Evolutionary conservation across 2,888 invertebrate species (phyloP).

Genomic region (Eutolmus rufibarbis): DNA sequence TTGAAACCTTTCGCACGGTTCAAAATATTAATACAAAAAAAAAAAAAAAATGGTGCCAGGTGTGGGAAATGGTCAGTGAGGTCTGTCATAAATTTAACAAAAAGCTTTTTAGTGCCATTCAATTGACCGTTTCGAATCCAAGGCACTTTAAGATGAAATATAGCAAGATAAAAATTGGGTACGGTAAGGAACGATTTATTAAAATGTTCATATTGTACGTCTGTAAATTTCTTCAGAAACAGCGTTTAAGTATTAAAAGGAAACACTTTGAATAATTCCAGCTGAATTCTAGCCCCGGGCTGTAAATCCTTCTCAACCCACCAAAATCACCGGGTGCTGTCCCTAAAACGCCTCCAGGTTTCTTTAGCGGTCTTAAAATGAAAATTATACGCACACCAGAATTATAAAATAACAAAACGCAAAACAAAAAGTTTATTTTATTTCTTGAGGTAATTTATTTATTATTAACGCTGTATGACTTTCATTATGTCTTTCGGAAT

Average conservation of each 20-base stretch:
- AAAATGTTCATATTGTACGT: neutral
- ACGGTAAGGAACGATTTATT: neutral
- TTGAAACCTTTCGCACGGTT: neutral
- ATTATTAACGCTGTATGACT: constrained; percentile 53
- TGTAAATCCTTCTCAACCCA: neutral
- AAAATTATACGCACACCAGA: neutral
- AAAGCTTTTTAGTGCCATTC: constrained; percentile 34
- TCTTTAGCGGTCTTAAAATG: neutral
- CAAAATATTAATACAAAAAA: neutral
- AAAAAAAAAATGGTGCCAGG: neutral
- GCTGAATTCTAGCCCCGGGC: neutral
- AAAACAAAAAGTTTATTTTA: constrained; percentile 50
- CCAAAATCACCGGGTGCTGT: neutral
- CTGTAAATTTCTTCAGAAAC: neutral
- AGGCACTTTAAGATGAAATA: neutral
- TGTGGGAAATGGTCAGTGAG: constrained; percentile 5
- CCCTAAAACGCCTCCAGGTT: neutral
- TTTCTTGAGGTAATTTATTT: constrained; percentile 52
- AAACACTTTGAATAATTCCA: neutral
- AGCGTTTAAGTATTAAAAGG: neutral
- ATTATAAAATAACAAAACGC: constrained; percentile 28
- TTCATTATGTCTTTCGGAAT: constrained; percentile 52
- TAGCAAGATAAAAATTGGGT: neutral
- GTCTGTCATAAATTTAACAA: constrained; percentile 1
- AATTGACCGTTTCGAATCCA: constrained; percentile 20